Conservation (phyloP, 23 tunicate genomes). For the Halocynthia roretzi region DNA sequence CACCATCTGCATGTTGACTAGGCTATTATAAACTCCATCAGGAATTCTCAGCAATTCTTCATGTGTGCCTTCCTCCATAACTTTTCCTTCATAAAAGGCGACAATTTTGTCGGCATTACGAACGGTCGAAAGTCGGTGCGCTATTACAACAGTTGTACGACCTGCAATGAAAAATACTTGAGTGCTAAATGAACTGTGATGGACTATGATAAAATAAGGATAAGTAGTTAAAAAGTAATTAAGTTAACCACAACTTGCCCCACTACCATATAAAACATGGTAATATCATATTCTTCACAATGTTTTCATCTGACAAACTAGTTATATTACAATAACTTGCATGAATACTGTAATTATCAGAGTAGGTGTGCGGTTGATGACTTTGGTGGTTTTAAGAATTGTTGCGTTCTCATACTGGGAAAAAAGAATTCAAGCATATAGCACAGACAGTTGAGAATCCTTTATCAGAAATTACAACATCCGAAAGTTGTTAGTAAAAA, state of each 20-base stretch:
- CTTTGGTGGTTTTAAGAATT: no score
- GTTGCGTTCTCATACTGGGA: no score
- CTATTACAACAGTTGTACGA: slow-evolving; percentile 93
- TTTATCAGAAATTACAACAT: no score
- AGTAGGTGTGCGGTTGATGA: no score
- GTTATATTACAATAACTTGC: background rate
- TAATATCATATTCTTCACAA: background rate
- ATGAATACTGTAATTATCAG: no score
- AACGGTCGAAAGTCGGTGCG: slow-evolving; percentile 94
- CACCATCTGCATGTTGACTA: slow-evolving; percentile 86
- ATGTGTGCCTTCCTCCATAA: slow-evolving; percentile 83
- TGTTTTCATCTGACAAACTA: background rate
- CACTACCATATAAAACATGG: background rate
- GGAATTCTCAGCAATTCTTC: slow-evolving; percentile 54
- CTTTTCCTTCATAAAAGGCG: slow-evolving; percentile 70
- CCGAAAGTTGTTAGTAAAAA: no score
- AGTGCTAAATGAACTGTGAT: no score
- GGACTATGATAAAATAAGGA: no score
- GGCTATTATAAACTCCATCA: slow-evolving; percentile 93
- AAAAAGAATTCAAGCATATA: no score
- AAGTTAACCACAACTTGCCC: no score
- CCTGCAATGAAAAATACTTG: slow-evolving; percentile 24
- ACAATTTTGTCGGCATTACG: slow-evolving; percentile 93
- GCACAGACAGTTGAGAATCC: no score
- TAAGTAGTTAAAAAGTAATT: no score